These are phyloP conservation scores for Elymnias hypermnestra DNA, from an alignment of 1,140 invertebrate genomes.

Conservation along the genomic window DNA sequence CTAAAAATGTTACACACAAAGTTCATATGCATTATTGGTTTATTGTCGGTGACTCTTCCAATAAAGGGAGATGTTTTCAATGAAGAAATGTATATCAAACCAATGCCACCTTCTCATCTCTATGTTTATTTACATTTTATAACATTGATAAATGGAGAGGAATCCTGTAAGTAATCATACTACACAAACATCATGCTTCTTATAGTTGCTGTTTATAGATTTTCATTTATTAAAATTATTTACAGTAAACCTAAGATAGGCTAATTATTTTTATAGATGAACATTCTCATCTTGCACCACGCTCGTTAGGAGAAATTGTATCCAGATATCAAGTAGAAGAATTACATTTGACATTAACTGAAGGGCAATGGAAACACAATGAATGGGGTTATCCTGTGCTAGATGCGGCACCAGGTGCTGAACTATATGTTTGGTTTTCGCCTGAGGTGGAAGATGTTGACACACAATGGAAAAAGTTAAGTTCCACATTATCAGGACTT, in stretches of 20 bases:
- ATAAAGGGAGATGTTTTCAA: constrained; percentile 80
- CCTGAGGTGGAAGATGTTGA: constrained; percentile 79
- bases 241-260: not conserved
- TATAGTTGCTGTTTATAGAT: too few species aligned
- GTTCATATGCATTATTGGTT: too few species aligned
- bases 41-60: constrained; percentile 19
- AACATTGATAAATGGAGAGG: constrained; percentile 80
- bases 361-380: constrained; percentile 94
- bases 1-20: too few species aligned
- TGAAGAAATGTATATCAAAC: constrained; percentile 90
- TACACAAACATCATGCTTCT: too few species aligned
- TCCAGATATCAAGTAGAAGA: constrained; percentile 90
- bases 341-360: constrained; percentile 92
- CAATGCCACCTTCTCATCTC: constrained; percentile 85
- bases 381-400: constrained; percentile 94
- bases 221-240: too few species aligned
- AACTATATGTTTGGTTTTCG: constrained; percentile 94
- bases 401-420: constrained; percentile 93
- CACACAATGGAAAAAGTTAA: constrained; percentile 90
- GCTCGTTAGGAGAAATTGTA: constrained; percentile 93
- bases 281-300: constrained; percentile 92
- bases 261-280: constrained; percentile 77
- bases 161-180: constrained; percentile 46
- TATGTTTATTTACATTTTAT: constrained; percentile 92
- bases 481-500: constrained; percentile 93